Percentiles rank a stretch among this genome's conserved stretches.
Conservation (phyloP, 2,888 invertebrate species). For the Plemyria rubiginata region DNA sequence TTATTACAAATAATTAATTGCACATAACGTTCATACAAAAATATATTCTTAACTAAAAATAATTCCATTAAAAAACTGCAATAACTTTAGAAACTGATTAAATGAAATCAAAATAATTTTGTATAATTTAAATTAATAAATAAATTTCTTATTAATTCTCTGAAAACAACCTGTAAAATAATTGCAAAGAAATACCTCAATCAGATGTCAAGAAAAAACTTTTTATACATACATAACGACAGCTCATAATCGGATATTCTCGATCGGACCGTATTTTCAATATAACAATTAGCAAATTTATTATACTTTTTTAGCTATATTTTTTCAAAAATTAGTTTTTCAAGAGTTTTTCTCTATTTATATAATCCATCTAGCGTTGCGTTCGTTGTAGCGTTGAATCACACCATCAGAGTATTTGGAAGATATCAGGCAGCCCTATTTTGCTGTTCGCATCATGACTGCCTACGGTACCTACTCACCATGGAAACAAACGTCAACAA, state of each 20-base stretch:
- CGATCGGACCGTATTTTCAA: constrained; percentile 31
- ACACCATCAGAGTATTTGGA: too few relatives aligned
- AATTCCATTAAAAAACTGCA: constrained; percentile 73
- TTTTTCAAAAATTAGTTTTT: too few relatives aligned
- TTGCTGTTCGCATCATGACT: too few relatives aligned
- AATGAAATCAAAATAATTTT: constrained; percentile 18
- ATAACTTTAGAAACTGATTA: constrained; percentile 48
- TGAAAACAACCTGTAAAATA: background rate
- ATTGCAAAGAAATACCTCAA: constrained; percentile 25
- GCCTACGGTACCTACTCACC: too few relatives aligned
- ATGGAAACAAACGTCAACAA: too few relatives aligned
- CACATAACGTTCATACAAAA: constrained; percentile 83
- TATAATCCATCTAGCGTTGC: too few relatives aligned
- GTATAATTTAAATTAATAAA: constrained; percentile 4
- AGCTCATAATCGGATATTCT: too few relatives aligned
- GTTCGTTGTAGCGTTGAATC: too few relatives aligned
- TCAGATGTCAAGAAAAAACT: constrained; percentile 70
- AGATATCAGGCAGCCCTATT: too few relatives aligned
- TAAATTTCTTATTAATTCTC: background rate
- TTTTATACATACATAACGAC: constrained; percentile 14
- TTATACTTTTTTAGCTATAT: too few relatives aligned
- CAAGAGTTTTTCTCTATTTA: too few relatives aligned
- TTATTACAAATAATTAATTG: constrained; percentile 83
- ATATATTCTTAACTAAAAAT: constrained; percentile 82
- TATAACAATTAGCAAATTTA: constrained; percentile 45